phyloP scores from a whole-genome alignment of 2,797 vertebrate genomes.

The Malurus leucopterus region DNA sequence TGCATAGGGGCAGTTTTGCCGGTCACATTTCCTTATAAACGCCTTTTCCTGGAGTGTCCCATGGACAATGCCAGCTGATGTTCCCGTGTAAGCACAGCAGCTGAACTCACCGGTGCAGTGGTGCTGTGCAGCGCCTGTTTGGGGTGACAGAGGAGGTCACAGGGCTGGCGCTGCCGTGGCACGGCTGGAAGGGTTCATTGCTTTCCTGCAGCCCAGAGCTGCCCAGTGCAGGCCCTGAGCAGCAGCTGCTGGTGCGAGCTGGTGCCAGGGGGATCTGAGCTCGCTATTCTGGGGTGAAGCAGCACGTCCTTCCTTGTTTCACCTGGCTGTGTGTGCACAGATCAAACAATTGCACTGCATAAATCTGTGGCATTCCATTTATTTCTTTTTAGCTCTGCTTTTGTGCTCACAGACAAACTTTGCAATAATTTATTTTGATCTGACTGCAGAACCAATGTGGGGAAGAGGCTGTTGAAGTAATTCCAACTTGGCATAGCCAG shows the following conservation, averaged over 20 bases:
- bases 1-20: background rate
- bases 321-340: background rate
- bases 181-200: rapidly evolving
- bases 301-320: background rate
- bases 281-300: background rate
- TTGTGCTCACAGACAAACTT: background rate
- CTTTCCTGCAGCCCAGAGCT: background rate
- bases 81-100: background rate
- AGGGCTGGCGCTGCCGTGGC: background rate
- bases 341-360: background rate
- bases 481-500: background rate
- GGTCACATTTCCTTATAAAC: background rate
- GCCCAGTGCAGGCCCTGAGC: background rate
- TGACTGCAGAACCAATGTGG: background rate
- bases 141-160: background rate
- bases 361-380: background rate
- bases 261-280: background rate
- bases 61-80: rapidly evolving
- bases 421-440: background rate
- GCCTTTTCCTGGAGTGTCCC: background rate
- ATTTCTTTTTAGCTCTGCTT: background rate
- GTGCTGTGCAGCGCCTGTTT: background rate
- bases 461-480: background rate
- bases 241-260: background rate
- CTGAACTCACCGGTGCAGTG: rapidly evolving